phyloP scores from a whole-genome alignment of 2,888 invertebrate species.

The Rhorus exstirpatorius region DNA sequence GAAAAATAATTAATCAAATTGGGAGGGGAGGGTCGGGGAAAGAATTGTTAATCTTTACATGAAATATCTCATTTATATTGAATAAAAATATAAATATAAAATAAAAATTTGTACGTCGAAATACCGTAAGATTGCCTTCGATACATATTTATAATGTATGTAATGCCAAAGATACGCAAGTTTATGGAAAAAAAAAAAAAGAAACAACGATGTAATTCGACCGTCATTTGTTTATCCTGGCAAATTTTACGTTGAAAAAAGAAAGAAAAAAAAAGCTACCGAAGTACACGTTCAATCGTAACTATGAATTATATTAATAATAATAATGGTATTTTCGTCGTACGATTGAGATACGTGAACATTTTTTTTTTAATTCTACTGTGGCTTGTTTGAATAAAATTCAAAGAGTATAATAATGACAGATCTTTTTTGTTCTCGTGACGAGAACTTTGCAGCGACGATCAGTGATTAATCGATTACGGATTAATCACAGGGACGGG shows the following conservation, averaged over 20 bases:
- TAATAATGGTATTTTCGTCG: slow-evolving; percentile 30
- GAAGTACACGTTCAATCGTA: slow-evolving; percentile 36
- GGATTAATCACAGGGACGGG: not conserved
- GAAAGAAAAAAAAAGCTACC: slow-evolving; percentile 6
- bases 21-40: too few species aligned
- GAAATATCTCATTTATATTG: too few species aligned
- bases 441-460: not conserved
- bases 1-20: too few species aligned
- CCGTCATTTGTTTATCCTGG: slow-evolving; percentile 18
- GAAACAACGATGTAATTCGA: slow-evolving; percentile 20
- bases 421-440: not conserved
- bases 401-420: slow-evolving; percentile 44
- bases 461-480: slow-evolving; percentile 10
- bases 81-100: not conserved
- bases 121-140: slow-evolving; percentile 51
- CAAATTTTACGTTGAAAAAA: slow-evolving; percentile 18
- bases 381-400: slow-evolving; percentile 62
- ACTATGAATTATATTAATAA: slow-evolving; percentile 14
- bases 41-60: too few species aligned
- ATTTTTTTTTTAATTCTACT: slow-evolving; percentile 53
- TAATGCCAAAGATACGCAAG: slow-evolving; percentile 50
- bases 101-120: slow-evolving; percentile 19
- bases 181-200: slow-evolving; percentile 3
- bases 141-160: slow-evolving; percentile 51
- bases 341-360: slow-evolving; percentile 51